Conservation (phyloP, 2,797 vertebrate genomes). For the Austrolebias charrua region DNA sequence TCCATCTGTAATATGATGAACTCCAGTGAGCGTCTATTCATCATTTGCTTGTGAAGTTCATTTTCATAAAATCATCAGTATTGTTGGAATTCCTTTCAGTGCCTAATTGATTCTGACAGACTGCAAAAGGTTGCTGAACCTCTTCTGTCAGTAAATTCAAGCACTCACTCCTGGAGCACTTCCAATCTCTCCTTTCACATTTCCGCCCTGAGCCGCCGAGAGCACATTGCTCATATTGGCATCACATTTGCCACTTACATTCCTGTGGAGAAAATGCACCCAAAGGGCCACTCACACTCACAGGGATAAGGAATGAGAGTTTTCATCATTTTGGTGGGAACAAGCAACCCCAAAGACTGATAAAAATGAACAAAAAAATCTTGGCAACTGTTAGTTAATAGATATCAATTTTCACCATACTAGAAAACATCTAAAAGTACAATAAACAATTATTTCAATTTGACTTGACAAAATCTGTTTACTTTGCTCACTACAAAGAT, state of each 20-base stretch:
- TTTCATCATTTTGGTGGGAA: slow-evolving; percentile 39
- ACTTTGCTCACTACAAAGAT: no score
- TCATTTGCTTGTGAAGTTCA: slow-evolving; percentile 41
- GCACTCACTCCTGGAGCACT: slow-evolving; percentile 69
- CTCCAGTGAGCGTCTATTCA: slow-evolving; percentile 51
- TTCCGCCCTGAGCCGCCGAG: slow-evolving; percentile 59
- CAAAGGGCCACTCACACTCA: slow-evolving; percentile 14
- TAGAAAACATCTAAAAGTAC: slow-evolving; percentile 4
- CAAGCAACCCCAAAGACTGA: slow-evolving; percentile 24
- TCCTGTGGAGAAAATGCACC: slow-evolving; percentile 61
- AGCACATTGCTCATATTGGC: slow-evolving; percentile 61
- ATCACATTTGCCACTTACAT: slow-evolving; percentile 66
- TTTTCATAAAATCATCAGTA: slow-evolving; percentile 68
- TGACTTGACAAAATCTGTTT: background rate
- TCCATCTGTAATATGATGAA: slow-evolving; percentile 44
- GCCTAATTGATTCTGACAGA: slow-evolving; percentile 75
- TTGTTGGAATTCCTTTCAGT: slow-evolving; percentile 70
- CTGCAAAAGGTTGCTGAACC: slow-evolving; percentile 75
- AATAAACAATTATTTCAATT: slow-evolving; percentile 3
- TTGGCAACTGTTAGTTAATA: slow-evolving; percentile 6
- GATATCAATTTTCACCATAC: slow-evolving; percentile 23
- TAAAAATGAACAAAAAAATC: slow-evolving; percentile 9
- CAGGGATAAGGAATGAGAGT: slow-evolving; percentile 38
- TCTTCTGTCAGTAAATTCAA: slow-evolving; percentile 77
- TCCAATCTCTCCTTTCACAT: slow-evolving; percentile 73